Evolutionary conservation across 2,797 vertebrate species (phyloP).

Genomic region (Neopelma chrysocephalum): DNA sequence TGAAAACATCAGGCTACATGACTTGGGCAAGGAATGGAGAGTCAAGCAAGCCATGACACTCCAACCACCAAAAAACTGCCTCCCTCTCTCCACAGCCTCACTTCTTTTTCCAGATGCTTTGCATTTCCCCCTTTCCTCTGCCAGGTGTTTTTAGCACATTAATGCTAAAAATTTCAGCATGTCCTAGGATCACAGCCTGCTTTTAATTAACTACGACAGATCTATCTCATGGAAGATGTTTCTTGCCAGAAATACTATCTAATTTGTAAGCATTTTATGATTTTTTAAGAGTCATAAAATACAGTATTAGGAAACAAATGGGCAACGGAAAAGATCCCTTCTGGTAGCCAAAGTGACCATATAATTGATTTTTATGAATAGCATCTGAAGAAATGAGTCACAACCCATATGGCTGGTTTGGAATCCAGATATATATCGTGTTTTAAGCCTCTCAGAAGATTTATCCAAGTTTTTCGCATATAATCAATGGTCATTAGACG

Average conservation of each 20-base stretch:
- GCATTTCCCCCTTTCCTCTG: slow-evolving; percentile 27
- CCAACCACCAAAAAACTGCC: background rate
- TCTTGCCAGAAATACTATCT: slow-evolving; percentile 56
- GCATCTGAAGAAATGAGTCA: slow-evolving; percentile 64
- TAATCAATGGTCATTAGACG: slow-evolving; percentile 48
- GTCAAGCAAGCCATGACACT: background rate
- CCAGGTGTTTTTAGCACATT: slow-evolving; percentile 60
- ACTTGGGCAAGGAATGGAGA: background rate
- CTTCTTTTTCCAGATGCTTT: slow-evolving; percentile 41
- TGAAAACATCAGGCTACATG: background rate
- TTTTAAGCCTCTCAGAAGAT: slow-evolving; percentile 47
- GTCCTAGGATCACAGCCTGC: background rate
- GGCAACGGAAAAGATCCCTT: slow-evolving; percentile 29
- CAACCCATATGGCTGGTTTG: slow-evolving; percentile 44
- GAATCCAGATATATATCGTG: background rate
- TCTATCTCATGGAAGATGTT: background rate
- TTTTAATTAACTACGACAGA: background rate
- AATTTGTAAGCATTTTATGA: slow-evolving; percentile 57
- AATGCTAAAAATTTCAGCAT: background rate
- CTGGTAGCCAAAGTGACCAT: slow-evolving; percentile 51
- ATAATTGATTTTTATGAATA: slow-evolving; percentile 50
- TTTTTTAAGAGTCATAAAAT: slow-evolving; percentile 48
- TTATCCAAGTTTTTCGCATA: slow-evolving; percentile 47
- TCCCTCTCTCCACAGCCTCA: background rate
- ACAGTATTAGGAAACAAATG: slow-evolving; percentile 39